Conservation (phyloP, 2,797 vertebrate genomes). For the Pangasius krempfi region DNA sequence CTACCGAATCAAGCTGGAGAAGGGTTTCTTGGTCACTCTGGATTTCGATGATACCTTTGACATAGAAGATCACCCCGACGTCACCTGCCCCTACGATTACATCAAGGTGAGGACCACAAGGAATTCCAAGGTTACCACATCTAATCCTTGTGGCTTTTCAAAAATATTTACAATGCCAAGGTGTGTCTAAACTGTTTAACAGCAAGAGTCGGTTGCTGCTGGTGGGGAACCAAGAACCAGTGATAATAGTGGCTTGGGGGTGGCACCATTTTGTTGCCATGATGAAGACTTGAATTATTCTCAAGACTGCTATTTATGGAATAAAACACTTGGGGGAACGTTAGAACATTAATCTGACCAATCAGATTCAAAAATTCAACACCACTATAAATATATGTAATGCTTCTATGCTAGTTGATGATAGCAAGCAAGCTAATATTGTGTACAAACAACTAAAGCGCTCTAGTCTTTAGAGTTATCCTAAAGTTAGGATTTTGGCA, state of each 20-base stretch:
- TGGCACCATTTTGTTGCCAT: background rate
- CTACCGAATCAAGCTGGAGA: conserved; percentile 84
- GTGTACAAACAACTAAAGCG: background rate
- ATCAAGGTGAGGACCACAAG: conserved; percentile 77
- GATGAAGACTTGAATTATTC: background rate
- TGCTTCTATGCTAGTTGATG: background rate
- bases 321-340: background rate
- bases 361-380: background rate
- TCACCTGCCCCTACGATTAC: conserved; percentile 89
- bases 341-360: background rate
- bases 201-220: no score
- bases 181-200: background rate
- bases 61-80: conserved; percentile 91
- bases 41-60: conserved; percentile 88
- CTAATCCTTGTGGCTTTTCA: background rate
- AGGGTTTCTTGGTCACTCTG: conserved; percentile 84
- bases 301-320: background rate
- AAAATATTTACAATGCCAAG: background rate
- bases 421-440: background rate
- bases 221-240: background rate
- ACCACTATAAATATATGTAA: background rate
- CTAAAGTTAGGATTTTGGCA: background rate
- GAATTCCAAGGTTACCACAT: background rate
- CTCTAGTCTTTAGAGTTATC: background rate
- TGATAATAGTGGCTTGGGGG: background rate